Evolutionary conservation across 2,113 vertebrate genomes (phyloP).

Genomic region (Trichomycterus rosablanca): DNA sequence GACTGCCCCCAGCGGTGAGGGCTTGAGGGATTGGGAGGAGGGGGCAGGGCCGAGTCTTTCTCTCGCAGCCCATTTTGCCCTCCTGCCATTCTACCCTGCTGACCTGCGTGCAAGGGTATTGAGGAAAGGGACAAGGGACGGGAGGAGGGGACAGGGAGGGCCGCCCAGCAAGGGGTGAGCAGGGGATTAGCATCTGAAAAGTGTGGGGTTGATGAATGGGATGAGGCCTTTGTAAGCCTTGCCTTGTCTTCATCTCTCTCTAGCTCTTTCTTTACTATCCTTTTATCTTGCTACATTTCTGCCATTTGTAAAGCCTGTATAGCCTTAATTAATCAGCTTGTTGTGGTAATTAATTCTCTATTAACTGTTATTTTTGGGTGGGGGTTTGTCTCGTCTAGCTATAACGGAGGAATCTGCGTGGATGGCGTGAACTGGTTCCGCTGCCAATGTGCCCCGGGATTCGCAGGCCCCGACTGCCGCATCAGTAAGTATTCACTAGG

Average conservation of each 20-base stretch:
- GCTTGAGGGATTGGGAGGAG: constrained; percentile 26
- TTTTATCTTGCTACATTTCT: not conserved
- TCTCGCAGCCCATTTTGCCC: constrained; percentile 33
- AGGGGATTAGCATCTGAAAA: constrained; percentile 69
- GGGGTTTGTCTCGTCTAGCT: constrained; percentile 61
- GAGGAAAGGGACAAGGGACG: constrained; percentile 45
- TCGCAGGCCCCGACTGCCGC: constrained; percentile 91
- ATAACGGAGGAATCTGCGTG: constrained; percentile 91
- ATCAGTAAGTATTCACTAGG: constrained; percentile 82
- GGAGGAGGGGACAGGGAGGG: constrained; percentile 51
- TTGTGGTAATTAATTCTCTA: not conserved
- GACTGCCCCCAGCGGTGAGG: constrained; percentile 57
- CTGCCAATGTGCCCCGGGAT: constrained; percentile 89
- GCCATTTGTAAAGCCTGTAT: not conserved
- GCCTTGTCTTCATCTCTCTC: constrained; percentile 8
- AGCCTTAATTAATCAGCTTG: not conserved
- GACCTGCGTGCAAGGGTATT: constrained; percentile 54
- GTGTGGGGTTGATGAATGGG: constrained; percentile 62
- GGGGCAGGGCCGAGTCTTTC: constrained; percentile 30
- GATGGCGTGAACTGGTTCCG: constrained; percentile 97
- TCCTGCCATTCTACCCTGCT: constrained; percentile 60
- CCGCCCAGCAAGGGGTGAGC: constrained; percentile 51
- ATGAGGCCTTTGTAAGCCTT: constrained; percentile 49
- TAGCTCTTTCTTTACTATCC: not conserved
- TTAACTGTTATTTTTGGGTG: not conserved